Evolutionary conservation across 2,888 invertebrate species (phyloP).

Genomic region (Tachina fera): DNA sequence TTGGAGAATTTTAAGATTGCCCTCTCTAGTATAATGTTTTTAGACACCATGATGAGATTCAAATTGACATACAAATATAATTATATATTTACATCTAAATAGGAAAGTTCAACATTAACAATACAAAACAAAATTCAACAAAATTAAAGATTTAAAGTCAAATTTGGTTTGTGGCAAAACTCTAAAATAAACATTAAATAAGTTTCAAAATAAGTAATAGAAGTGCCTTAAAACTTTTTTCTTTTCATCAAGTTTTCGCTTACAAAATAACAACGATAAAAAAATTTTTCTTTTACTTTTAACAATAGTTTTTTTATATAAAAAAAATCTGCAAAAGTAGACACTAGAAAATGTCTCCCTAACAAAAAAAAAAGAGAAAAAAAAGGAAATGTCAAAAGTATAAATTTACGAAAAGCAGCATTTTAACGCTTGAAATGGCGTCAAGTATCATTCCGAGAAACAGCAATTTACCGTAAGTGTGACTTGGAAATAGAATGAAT

Average conservation of each 20-base stretch:
- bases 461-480: slow-evolving; percentile 39
- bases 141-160: background rate
- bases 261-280: background rate
- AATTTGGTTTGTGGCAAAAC: background rate
- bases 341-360: slow-evolving; percentile 32
- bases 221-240: slow-evolving; percentile 10
- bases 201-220: slow-evolving; percentile 7
- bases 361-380: background rate
- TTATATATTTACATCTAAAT: too few species aligned
- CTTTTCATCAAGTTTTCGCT: background rate
- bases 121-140: background rate
- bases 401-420: slow-evolving; percentile 42
- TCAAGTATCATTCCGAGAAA: slow-evolving; percentile 27
- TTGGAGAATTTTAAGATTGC: too few species aligned
- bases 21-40: background rate
- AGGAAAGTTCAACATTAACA: too few species aligned
- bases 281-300: background rate
- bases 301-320: slow-evolving; percentile 17
- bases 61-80: background rate
- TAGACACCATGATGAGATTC: background rate
- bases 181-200: slow-evolving; percentile 4
- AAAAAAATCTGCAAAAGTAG: slow-evolving; percentile 15
- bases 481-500: slow-evolving; percentile 7
- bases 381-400: slow-evolving; percentile 1
- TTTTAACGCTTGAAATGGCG: slow-evolving; percentile 51